Base-by-base conservation (phyloP, 2,888 invertebrate genomes). In the Sipha maydis region DNA sequence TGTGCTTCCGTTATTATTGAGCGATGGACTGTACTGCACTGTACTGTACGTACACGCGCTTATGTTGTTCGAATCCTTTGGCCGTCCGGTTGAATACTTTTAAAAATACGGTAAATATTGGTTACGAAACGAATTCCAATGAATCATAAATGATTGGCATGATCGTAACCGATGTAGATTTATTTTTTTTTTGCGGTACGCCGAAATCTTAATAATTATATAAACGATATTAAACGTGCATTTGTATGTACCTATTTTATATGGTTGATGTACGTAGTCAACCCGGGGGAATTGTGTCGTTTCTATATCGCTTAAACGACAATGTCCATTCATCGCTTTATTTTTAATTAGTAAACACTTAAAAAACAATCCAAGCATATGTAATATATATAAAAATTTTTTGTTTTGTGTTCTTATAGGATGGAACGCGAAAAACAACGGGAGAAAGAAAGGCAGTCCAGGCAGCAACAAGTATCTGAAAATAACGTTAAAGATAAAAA, bases 381-480 rank as follows among this genome's bases (percentile, higher is more conserved):
- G 34, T 34, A 34, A 34, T 73, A 34, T 34, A 31, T 71, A 75
- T 61, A 25, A 19, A 21, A 7, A 25, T 38, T 34, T 34, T 67
- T 61, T 77, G 61, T 48, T 31, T 69, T 17, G 48, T 11, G 75
- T 89, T 67, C 34, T 89, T 92, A 56, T 91, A 93, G 92, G 91
- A 92, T 92, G 91, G 95, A 95, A 92, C 94, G 95, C 93, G 95
- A 95, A 93, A 94, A 95, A 92, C 94, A 95, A 92, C 95, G 95
- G 91, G 95, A 95, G 93, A 94, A 94, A 93, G 95, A 95, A 93
- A 94, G 95, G 91, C 95, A 95, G 93, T 95, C 95, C 93, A 94
- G 95, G 92, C 95, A 95, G 92, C 95, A 95, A 93, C 88, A 88
- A 88, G 88, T 88, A 76, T 88, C 88, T 11, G 88, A 88, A 31